Evolutionary conservation across 2,113 vertebrate species (phyloP), one percentile per base, ranked within the genome.

Genomic region (Albula goreensis): DNA sequence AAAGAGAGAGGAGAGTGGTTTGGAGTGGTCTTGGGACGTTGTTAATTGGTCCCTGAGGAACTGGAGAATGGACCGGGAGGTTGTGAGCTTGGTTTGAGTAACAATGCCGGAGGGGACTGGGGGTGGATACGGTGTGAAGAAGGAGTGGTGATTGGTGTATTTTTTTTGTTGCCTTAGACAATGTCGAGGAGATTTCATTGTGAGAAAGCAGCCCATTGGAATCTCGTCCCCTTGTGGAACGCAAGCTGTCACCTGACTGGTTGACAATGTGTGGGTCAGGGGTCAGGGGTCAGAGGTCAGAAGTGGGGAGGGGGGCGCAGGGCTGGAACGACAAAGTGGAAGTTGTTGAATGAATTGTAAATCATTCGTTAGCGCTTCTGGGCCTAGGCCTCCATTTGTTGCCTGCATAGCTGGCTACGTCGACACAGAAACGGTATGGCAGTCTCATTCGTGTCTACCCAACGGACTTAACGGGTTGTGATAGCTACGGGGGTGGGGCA

Each of bases 51-150:
- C 91, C 90, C 88, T 80, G 87, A 87, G 91, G 88, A 80, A 88
- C 25, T 87, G 88, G 83, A 80, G 89, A 88, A 90, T 91, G 91
- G 91, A 90, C 86, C 83, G 90, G 89, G 79, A 41, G 31, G 31
- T 41, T 41, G 31, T 41, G 31, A 41, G 31, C 31, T 41, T 41
- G 31, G n/a, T 51, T 25, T 52, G 9, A 53, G 83, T 60, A 87
- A 81, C 78, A 77, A 77, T 50, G 22, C 63, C 1, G 15, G 82
- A 79, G 82, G 70, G 90, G 82, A 87, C 89, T 86, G 17, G 88
- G 86, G 88, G 88, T 88, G 87, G 92, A 85, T 87, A 90, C 92
- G 93, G 94, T 94, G 93, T 89, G 90, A 93, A 41, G 93, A 89
- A 88, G 84, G 90, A 80, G 83, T 86, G 80, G 86, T 90, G 90